Percentiles rank a stretch among this genome's conserved stretches.
Conservation (phyloP, 1,140 invertebrate genomes). For the Marisa cornuarietis region DNA sequence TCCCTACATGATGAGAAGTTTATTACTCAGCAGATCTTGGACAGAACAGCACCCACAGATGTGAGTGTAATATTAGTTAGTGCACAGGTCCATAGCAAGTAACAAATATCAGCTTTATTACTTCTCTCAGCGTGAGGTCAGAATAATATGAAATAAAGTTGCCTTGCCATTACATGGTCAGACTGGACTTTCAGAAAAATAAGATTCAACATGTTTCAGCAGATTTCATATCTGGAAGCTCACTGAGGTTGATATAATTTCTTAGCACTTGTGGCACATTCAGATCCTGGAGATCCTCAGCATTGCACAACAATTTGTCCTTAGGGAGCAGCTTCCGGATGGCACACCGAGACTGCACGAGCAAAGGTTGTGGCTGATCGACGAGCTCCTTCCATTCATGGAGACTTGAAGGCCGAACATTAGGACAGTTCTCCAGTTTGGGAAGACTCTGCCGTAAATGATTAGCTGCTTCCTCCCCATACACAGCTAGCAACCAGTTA, state of each 20-base stretch:
- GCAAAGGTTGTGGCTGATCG: conserved; percentile 37
- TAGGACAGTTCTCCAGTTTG: conserved; percentile 2
- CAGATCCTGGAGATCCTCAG: conserved; percentile 39
- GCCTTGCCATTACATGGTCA: too few relatives aligned
- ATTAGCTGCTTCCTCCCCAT: conserved; percentile 51
- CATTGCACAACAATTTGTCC: conserved; percentile 9
- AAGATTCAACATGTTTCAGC: background rate
- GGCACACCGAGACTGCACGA: conserved; percentile 42
- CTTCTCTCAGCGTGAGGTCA: too few relatives aligned
- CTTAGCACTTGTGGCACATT: conserved; percentile 46
- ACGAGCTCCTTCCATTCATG: conserved; percentile 26
- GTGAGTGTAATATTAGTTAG: too few relatives aligned
- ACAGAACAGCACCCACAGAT: too few relatives aligned
- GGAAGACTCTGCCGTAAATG: conserved; percentile 32
- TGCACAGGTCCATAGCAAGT: too few relatives aligned
- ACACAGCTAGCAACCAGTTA: conserved; percentile 47
- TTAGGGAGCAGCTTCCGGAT: conserved; percentile 25
- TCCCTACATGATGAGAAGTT: too few relatives aligned
- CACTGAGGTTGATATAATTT: conserved; percentile 47
- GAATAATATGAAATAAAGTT: too few relatives aligned
- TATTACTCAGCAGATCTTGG: too few relatives aligned
- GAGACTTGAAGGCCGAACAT: background rate
- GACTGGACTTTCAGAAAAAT: too few relatives aligned
- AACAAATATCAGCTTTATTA: too few relatives aligned
- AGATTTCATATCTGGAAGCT: conserved; percentile 31